Base-by-base conservation (phyloP, 2,888 invertebrate genomes). In the Tanaodytes sp. region DNA sequence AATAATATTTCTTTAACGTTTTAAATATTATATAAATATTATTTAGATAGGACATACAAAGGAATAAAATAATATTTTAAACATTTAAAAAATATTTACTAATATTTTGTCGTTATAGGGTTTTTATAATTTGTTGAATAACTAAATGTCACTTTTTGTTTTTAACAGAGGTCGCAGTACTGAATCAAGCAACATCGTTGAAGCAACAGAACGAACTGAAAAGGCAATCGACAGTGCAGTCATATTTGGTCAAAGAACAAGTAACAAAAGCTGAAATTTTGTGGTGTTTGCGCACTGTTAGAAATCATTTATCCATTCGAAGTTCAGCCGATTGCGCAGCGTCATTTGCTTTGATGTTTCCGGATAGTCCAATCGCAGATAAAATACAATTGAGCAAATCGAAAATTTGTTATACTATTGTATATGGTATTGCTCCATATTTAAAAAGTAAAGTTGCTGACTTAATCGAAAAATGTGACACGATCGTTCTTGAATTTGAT, bases 381-480 rank as follows among this genome's bases (percentile, higher is more conserved):
- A 74, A 43, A 18, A 14, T 51, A 14, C 55, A 72, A 48, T 20
- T 76, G 18, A 57, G 64, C 8, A 62, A 54, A 48, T 49, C 55
- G 20, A 74, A 75, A 67, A 14, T 75, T 6, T 48, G 51, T 11
- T 77, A 75, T 52, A 48, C 48, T 6, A 64, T 76, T 14, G 49
- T 65, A 4, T 65, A 74, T 36, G 72, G 71, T 8, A 46, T 72
- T 39, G 59, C 71, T 37, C 69, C 59, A 15, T 69, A 64, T 55
- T 69, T 74, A 46, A 33, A 67, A 2, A 33, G 51, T 9, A 52
- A 64, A 36, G 55, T 68, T 20, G 23, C 15, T 46, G 33, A 64
- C 9, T 12, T 57, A 30, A 30, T 73, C 18, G 48, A 39, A 30
- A 31, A 36, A 11, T 68, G 58, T 49, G 39, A 30, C 23, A 30